Conservation (phyloP, 2,797 vertebrate species). For the Clangula hyemalis region DNA sequence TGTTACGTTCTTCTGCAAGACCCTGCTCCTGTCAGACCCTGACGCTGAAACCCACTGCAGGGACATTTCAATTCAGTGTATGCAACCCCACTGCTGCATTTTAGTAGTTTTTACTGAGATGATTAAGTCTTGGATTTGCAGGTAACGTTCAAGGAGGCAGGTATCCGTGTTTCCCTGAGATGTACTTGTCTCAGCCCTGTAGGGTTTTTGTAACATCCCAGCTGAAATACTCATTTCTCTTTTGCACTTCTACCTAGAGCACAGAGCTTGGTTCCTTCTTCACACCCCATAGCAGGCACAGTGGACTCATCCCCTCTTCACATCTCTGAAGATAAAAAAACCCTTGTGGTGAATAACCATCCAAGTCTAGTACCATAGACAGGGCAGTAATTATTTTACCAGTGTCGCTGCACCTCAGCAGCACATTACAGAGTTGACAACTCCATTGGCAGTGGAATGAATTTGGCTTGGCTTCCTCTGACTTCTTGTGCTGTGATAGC, state of each 20-base stretch:
- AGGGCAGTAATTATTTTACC: neutral
- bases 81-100: neutral
- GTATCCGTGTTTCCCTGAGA: neutral
- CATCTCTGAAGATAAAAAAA: neutral
- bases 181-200: neutral
- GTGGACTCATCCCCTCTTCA: neutral
- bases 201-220: neutral
- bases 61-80: neutral
- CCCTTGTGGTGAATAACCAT: neutral
- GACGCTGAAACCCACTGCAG: neutral
- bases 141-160: neutral
- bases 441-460: neutral
- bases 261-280: neutral
- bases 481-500: neutral
- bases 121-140: neutral
- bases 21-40: neutral
- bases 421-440: neutral
- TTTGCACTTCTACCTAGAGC: neutral
- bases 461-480: neutral
- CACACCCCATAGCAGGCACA: fast-evolving
- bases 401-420: neutral
- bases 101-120: neutral
- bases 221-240: neutral
- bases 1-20: neutral
- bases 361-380: neutral